A percentile compares a stretch with the other conserved stretches of the same genome.
Evolutionary conservation across 2,888 invertebrate species (phyloP).

Genomic region (Trichogramma dendrolimi): DNA sequence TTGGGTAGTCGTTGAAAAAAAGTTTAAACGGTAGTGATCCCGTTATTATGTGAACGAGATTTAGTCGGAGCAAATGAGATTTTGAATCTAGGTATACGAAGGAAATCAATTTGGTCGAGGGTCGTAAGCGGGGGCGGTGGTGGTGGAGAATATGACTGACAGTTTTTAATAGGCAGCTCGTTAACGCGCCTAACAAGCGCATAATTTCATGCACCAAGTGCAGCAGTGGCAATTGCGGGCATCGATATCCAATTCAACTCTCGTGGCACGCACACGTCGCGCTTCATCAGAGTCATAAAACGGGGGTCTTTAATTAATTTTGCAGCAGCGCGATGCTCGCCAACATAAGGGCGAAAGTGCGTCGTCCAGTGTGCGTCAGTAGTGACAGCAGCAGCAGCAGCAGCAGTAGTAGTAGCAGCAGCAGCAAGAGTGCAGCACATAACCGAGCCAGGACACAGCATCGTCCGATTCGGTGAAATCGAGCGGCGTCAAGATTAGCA

Average conservation of each 20-base stretch:
- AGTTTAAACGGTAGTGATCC: too few relatives aligned
- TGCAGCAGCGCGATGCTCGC: constrained; percentile 6
- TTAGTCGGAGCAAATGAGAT: too few relatives aligned
- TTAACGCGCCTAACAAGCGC: too few relatives aligned
- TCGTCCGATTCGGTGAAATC: neutral
- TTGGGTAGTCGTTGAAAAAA: too few relatives aligned
- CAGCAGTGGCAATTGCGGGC: neutral
- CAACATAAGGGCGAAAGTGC: too few relatives aligned
- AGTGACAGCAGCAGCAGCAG: constrained; percentile 5
- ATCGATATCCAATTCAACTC: neutral
- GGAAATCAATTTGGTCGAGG: too few relatives aligned
- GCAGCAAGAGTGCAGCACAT: neutral
- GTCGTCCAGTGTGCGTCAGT: too few relatives aligned
- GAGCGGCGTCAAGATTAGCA: neutral
- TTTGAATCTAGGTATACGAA: too few relatives aligned
- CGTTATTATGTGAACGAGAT: too few relatives aligned
- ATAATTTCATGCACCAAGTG: neutral
- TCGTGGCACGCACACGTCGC: neutral
- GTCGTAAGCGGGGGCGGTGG: too few relatives aligned
- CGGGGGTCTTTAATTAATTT: constrained; percentile 12
- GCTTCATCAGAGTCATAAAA: constrained; percentile 1
- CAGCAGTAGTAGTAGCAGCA: neutral
- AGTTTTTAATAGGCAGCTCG: too few relatives aligned
- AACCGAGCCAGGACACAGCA: constrained; percentile 10
- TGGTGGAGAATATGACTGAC: too few relatives aligned